These are phyloP conservation scores for Halocynthia roretzi DNA, from an alignment of 23 tunicate genomes.

Conservation along the genomic window DNA sequence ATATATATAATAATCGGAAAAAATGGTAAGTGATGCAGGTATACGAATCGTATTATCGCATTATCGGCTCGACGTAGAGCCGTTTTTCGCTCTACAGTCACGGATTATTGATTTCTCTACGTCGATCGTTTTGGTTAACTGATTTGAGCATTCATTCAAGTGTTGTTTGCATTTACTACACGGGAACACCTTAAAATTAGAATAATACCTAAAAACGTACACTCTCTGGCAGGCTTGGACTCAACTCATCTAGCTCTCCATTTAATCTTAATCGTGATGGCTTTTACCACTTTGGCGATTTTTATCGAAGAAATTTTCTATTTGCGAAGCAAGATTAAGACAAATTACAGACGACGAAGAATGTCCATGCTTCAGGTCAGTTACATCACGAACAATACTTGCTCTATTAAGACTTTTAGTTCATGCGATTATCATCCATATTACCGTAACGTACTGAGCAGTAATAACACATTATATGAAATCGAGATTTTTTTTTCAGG, in stretches of 20 bases:
- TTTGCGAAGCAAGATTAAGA: slow-evolving; percentile 48
- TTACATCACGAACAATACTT: neutral
- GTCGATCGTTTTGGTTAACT: too few species aligned
- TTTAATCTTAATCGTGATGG: slow-evolving; percentile 50
- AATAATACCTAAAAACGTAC: neutral
- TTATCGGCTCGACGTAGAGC: too few species aligned
- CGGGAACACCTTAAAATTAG: too few species aligned
- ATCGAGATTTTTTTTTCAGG: slow-evolving; percentile 32
- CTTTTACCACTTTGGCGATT: slow-evolving; percentile 48
- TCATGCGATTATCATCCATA: neutral
- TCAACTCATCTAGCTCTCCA: slow-evolving; percentile 28
- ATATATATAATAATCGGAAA: too few species aligned
- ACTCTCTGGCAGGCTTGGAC: slow-evolving; percentile 43
- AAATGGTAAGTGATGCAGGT: too few species aligned
- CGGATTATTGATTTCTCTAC: too few species aligned
- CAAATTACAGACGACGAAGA: slow-evolving; percentile 48
- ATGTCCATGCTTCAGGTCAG: slow-evolving; percentile 67
- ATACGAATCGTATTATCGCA: too few species aligned
- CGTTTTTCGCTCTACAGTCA: too few species aligned
- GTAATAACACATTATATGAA: neutral
- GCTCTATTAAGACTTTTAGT: neutral
- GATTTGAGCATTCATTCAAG: too few species aligned
- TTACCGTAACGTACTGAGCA: neutral
- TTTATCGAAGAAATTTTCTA: slow-evolving; percentile 74
- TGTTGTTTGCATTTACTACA: too few species aligned